These are phyloP conservation scores for Amaurobius ferox DNA, from an alignment of 2,888 invertebrate species.

Conservation along the genomic window DNA sequence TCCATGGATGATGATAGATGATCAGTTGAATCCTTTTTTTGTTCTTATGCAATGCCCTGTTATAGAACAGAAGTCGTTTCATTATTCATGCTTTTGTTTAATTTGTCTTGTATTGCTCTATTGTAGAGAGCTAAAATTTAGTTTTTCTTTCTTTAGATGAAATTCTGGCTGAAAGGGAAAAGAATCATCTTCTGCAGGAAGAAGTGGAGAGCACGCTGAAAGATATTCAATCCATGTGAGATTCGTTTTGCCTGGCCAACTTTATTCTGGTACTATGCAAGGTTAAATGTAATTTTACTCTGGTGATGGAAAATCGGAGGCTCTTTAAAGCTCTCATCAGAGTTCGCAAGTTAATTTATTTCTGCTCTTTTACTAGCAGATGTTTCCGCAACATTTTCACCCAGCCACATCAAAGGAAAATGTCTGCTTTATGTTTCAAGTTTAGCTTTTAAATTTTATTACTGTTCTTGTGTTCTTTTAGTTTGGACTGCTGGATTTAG, in stretches of 20 bases:
- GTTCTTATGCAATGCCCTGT: too few species aligned
- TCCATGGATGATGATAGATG: too few species aligned
- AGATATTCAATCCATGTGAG: slow-evolving; percentile 99
- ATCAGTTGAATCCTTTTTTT: too few species aligned
- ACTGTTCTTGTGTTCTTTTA: too few species aligned
- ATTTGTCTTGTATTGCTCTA: too few species aligned
- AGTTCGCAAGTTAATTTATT: neutral
- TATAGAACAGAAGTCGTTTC: too few species aligned
- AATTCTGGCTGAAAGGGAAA: slow-evolving; percentile 94
- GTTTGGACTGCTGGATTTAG: too few species aligned
- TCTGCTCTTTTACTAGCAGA: neutral
- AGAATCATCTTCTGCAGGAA: slow-evolving; percentile 96
- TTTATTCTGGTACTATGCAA: neutral
- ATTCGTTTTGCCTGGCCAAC: slow-evolving; percentile 76
- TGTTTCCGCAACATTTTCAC: neutral
- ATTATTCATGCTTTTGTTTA: too few species aligned
- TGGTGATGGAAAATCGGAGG: slow-evolving; percentile 13
- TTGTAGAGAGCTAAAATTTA: too few species aligned
- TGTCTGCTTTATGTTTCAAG: neutral
- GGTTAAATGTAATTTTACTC: slow-evolving; percentile 21
- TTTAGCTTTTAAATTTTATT: too few species aligned
- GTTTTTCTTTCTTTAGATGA: too few species aligned
- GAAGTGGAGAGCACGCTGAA: slow-evolving; percentile 99
- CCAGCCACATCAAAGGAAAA: neutral
- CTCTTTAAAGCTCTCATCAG: slow-evolving; percentile 28